These are phyloP conservation scores for Clarias magur DNA, from an alignment of 2,113 vertebrate species.

Conservation along the genomic window DNA sequence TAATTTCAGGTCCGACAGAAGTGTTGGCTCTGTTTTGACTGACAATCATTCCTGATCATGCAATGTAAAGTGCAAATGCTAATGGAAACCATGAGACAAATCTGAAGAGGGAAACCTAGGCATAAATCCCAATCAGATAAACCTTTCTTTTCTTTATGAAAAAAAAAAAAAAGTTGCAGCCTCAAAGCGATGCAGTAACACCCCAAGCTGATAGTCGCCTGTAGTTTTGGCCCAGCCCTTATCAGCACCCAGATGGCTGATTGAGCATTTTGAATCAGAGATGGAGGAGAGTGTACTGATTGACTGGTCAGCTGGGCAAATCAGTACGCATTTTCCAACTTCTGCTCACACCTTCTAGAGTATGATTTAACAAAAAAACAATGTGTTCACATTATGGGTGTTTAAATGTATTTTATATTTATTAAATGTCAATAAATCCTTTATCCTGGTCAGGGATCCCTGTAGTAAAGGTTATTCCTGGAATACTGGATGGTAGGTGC, in stretches of 20 bases:
- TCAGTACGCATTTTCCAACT: slow-evolving; percentile 1
- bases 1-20: neutral
- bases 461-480: neutral
- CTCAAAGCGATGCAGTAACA: neutral
- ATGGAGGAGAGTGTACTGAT: neutral
- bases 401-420: neutral
- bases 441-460: neutral
- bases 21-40: slow-evolving; percentile 17
- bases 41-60: slow-evolving; percentile 7
- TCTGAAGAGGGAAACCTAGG: no score
- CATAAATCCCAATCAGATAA: neutral
- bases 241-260: slow-evolving; percentile 1
- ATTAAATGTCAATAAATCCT: neutral
- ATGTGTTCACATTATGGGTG: neutral
- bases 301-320: slow-evolving; percentile 1
- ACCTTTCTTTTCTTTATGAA: slow-evolving; percentile 14
- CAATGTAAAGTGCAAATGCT: neutral
- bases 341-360: neutral
- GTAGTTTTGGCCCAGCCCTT: neutral
- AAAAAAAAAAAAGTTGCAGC: slow-evolving; percentile 1
- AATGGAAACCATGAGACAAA: neutral
- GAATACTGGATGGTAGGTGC: neutral
- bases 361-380: neutral
- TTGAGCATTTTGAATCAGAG: neutral
- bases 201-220: neutral